Evolutionary conservation across 2,888 invertebrate genomes (phyloP), one percentile per base, ranked within the genome.

Genomic region (Trilocha varians): DNA sequence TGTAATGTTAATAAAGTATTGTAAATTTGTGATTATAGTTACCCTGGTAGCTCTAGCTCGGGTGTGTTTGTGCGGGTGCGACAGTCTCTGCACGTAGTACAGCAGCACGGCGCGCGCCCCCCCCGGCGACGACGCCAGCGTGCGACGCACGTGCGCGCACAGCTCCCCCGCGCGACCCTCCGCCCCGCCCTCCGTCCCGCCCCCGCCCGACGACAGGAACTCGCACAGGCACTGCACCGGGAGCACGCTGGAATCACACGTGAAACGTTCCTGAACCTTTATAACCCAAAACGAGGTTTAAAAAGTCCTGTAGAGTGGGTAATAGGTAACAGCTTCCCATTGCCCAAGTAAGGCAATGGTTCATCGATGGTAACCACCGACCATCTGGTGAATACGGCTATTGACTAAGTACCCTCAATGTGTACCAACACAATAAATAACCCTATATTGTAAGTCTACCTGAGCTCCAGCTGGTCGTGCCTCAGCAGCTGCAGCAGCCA

Each of bases 171-270:
- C 45, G 86, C 86, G 41, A 5, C 34, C 48, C 57, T 40, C 47
- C 87, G 83, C 38, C 8, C 54, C 59, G 11, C 57, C 53, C 45
- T 54, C 56, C 9, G 65, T 66, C 11, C 65, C 73, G 17, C 64
- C 65, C n/a, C 68, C 71, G 41, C 89, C 89, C 47, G 91, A 90
- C 2, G 97, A 88, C 38, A 98, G 87, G 82, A 98, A 98, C 84
- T 98, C 98, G 84, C 98, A 98, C 38, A 99, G 88, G 68, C 98
- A 98, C 66, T 98, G 98, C n/a, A 98, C 97, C 0, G 98, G 98
- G 14, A 99, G 84, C 55, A 97, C 94, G 62, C 94, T 93, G 57
- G 9, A n/a, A 13, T n/a, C n/a, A n/a, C n/a, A n/a, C n/a, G n/a
- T n/a, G n/a, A n/a, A n/a, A n/a, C n/a, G n/a, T n/a, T n/a, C n/a